Base-by-base conservation (phyloP, 2,797 vertebrate species). In the Anguilla anguilla region DNA sequence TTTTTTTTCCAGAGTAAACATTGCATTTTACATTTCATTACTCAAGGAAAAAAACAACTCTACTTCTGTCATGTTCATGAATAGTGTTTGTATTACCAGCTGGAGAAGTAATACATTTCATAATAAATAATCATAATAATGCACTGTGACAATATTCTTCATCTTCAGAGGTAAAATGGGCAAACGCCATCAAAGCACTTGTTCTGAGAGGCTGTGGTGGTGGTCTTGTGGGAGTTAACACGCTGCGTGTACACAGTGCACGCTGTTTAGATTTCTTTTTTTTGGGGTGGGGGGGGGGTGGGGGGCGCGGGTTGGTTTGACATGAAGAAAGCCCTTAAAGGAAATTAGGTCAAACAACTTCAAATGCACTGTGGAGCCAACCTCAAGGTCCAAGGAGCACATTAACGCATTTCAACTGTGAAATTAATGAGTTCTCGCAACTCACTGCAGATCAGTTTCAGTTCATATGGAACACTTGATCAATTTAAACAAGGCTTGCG, bases 31-130 rank as follows among this genome's bases (percentile, higher is more conserved):
- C 77, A 81, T 81, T 49, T 43, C 77, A 81, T 81, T 81, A 49
- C 77, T 81, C 77, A 81, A 81, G 77, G 43, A 49, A 77, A 77
- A 81, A 81, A 81, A 81, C 77, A 81, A 46, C 43, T 81, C 77
- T 35, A 49, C 39, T 49, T 79, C 74, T 81, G 77, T 81, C 77
- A 81, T 25, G 9, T 81, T 49, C 43, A 49, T n/a, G 43, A 81
- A 81, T 81, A 81, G 22, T 49, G 77, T 81, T 81, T 49, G 43
- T 81, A 81, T 81, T 81, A 81, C 43, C 43, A 22, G 77, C 77
- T 35, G 77, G 39, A 81, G 43, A 81, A 46, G 19, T 49, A 81
- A 49, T 81, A 81, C 11, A 39, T 11, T 81, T 49, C 43, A 49
- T 81, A 49, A 81, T 81, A 81, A 49, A 49, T 25, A 22, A 81